phyloP scores from a whole-genome alignment of 2,113 vertebrate genomes.

The Epinephelus cyanopodus region DNA sequence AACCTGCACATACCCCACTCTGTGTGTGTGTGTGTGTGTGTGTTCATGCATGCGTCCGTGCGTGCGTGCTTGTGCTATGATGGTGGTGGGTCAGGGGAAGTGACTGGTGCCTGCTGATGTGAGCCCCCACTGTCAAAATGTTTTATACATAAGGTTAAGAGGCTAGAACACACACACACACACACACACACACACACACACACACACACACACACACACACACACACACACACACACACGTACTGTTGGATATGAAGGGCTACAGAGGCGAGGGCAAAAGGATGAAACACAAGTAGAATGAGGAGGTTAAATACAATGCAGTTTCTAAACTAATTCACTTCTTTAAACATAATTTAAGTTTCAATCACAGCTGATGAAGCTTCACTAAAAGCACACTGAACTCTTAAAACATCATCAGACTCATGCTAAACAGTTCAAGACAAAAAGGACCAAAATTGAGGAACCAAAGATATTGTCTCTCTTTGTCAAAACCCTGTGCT shows the following conservation, averaged over 20 bases:
- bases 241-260: background rate
- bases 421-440: too few relatives aligned
- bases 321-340: too few relatives aligned
- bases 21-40: background rate
- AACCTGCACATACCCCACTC: constrained; percentile 9
- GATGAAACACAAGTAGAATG: too few relatives aligned
- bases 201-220: constrained; percentile 17
- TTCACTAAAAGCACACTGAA: too few relatives aligned
- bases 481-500: too few relatives aligned
- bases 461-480: too few relatives aligned
- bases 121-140: constrained; percentile 53
- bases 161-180: constrained; percentile 2
- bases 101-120: constrained; percentile 44
- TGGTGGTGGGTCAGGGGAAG: constrained; percentile 30
- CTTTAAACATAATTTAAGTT: too few relatives aligned
- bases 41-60: too few relatives aligned
- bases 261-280: background rate
- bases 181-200: constrained; percentile 18
- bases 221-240: constrained; percentile 22
- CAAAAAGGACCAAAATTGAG: too few relatives aligned
- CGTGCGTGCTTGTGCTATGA: background rate
- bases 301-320: background rate
- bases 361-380: too few relatives aligned
- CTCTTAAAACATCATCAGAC: too few relatives aligned
- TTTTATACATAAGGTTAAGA: constrained; percentile 61